Conservation (phyloP, 2,888 invertebrate species). For the Eulithis testata region DNA sequence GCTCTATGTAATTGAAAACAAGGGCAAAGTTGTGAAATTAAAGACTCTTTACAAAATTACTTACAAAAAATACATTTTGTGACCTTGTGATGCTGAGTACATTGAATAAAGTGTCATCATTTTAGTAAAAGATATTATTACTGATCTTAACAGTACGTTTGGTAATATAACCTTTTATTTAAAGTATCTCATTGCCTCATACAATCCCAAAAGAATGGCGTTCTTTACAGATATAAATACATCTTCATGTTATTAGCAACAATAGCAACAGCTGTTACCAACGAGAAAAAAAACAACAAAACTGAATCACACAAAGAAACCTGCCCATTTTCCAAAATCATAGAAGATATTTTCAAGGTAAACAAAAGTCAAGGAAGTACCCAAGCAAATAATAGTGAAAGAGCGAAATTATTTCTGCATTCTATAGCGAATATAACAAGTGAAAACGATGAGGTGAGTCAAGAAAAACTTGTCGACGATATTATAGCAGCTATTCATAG, state of each 20-base stretch:
- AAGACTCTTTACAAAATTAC: not conserved
- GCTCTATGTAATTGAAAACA: no score
- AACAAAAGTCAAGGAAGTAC: slow-evolving; percentile 59
- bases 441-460: slow-evolving; percentile 57
- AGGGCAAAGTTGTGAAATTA: slow-evolving; percentile 3
- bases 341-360: slow-evolving; percentile 76
- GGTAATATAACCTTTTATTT: not conserved
- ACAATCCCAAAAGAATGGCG: not conserved
- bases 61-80: not conserved
- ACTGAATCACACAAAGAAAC: slow-evolving; percentile 54
- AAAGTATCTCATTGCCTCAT: not conserved
- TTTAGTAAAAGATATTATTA: not conserved
- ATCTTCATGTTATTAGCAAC: slow-evolving; percentile 52
- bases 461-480: slow-evolving; percentile 71
- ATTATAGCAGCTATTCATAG: slow-evolving; percentile 77
- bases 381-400: slow-evolving; percentile 66
- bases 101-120: not conserved
- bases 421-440: slow-evolving; percentile 82
- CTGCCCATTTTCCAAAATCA: slow-evolving; percentile 73
- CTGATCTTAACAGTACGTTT: not conserved
- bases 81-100: not conserved
- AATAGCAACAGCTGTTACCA: slow-evolving; percentile 43
- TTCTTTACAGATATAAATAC: slow-evolving; percentile 61
- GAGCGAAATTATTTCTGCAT: slow-evolving; percentile 83
- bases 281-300: slow-evolving; percentile 46